Evolutionary conservation across 92 coral and sea anemone species (phyloP).

Genomic region (Epizoanthus rinbou): DNA sequence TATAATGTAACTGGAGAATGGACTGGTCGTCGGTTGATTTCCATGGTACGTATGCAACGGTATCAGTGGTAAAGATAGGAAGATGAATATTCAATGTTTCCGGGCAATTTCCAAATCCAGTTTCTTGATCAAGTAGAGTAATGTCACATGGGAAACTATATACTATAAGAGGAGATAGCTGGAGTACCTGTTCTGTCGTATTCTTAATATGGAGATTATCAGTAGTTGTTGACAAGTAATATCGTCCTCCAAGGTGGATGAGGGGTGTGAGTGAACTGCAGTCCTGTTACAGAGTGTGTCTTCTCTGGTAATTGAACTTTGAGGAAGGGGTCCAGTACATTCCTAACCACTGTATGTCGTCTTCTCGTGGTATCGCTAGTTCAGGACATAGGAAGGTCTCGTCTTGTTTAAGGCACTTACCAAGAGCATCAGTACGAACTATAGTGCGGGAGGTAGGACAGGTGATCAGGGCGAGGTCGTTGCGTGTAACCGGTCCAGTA

Average conservation of each 20-base stretch:
- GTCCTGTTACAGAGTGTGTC: background rate
- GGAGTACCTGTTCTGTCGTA: background rate
- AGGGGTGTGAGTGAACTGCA: background rate
- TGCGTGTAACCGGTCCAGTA: conserved; percentile 1
- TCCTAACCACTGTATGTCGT: no score
- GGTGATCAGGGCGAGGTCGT: background rate
- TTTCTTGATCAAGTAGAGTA: background rate
- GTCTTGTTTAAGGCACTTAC: no score
- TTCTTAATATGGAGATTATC: no score
- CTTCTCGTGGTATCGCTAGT: no score
- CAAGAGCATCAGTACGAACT: no score
- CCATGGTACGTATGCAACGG: background rate
- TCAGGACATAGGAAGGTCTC: no score
- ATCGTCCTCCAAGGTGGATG: no score
- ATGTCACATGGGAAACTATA: background rate
- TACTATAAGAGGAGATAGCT: background rate
- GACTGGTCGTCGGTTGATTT: background rate
- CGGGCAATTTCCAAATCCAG: background rate
- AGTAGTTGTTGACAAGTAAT: no score
- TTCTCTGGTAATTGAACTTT: background rate
- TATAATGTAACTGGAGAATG: background rate
- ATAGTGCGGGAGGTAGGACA: background rate
- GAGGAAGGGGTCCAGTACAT: background rate
- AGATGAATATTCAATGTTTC: background rate
- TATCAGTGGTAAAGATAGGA: background rate